Evolutionary conservation across 2,888 invertebrate species (phyloP).

Genomic region (Anagyrus pseudococci): DNA sequence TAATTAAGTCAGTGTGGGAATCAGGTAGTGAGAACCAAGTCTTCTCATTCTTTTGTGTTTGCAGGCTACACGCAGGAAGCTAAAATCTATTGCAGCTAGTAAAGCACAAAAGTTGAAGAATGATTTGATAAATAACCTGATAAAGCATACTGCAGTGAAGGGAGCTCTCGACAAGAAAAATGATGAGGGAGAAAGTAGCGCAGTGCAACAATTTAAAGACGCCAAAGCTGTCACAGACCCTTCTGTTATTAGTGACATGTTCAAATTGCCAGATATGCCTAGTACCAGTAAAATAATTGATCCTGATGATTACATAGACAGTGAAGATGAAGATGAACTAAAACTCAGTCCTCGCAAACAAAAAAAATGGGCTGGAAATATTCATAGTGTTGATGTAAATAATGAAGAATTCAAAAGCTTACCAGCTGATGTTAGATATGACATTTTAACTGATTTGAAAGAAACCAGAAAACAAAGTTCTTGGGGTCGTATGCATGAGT

Average conservation of each 20-base stretch:
- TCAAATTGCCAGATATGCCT: slow-evolving; percentile 67
- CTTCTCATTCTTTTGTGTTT: slow-evolving; percentile 50
- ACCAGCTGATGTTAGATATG: slow-evolving; percentile 90
- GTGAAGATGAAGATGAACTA: slow-evolving; percentile 59
- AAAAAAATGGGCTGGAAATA: slow-evolving; percentile 63
- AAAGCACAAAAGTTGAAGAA: slow-evolving; percentile 71
- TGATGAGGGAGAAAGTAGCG: slow-evolving; percentile 59
- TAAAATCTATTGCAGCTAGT: slow-evolving; percentile 67
- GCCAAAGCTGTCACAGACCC: slow-evolving; percentile 22
- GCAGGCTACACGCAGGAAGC: slow-evolving; percentile 78
- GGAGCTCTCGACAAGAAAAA: slow-evolving; percentile 65
- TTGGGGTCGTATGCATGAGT: slow-evolving; percentile 83
- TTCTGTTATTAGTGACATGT: slow-evolving; percentile 63
- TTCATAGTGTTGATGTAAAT: slow-evolving; percentile 82
- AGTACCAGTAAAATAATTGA: slow-evolving; percentile 56
- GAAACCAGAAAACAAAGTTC: slow-evolving; percentile 90
- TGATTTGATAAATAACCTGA: slow-evolving; percentile 78
- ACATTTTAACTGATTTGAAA: slow-evolving; percentile 88
- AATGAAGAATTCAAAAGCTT: slow-evolving; percentile 80
- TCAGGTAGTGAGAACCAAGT: slow-evolving; percentile 54
- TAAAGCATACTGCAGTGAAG: slow-evolving; percentile 81
- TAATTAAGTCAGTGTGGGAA: slow-evolving; percentile 55
- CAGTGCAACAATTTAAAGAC: slow-evolving; percentile 38
- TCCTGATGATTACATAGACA: slow-evolving; percentile 58
- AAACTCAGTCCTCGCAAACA: slow-evolving; percentile 63